These are phyloP conservation scores for Drosophila atripex DNA, from an alignment of 2,888 invertebrate genomes.

Conservation along the genomic window DNA sequence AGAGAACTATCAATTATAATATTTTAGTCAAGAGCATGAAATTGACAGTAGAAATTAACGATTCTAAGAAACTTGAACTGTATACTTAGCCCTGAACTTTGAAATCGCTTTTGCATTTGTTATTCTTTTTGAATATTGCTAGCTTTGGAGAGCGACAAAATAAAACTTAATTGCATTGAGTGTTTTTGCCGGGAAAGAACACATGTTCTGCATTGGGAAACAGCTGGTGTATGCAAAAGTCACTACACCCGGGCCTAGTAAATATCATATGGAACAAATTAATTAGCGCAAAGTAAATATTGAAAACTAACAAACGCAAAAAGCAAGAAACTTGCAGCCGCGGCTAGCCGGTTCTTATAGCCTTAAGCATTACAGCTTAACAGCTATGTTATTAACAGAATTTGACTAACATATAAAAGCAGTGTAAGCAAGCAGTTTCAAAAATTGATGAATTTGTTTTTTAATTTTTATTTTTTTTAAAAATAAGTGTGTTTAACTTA, in stretches of 20 bases:
- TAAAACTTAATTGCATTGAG: constrained; percentile 33
- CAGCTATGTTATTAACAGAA: constrained; percentile 4
- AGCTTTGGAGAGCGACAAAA: constrained; percentile 9
- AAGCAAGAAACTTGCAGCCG: constrained; percentile 11
- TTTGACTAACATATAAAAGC: constrained; percentile 5
- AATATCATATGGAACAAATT: constrained; percentile 11
- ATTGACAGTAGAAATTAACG: not conserved
- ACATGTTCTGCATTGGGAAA: constrained; percentile 15
- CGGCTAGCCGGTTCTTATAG: constrained; percentile 4
- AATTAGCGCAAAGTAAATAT: constrained; percentile 28
- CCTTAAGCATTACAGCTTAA: constrained; percentile 19
- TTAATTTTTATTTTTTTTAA: not conserved
- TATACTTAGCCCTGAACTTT: constrained; percentile 8
- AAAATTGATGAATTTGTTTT: not conserved
- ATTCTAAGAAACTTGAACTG: constrained; percentile 15
- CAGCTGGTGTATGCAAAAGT: constrained; percentile 23
- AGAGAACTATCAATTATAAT: not conserved
- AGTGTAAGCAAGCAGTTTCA: constrained; percentile 6
- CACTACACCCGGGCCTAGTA: constrained; percentile 1
- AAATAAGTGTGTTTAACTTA: not conserved
- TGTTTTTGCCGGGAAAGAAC: constrained; percentile 7
- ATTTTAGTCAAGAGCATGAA: not conserved
- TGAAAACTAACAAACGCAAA: constrained; percentile 19
- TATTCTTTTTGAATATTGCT: constrained; percentile 16
- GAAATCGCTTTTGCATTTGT: constrained; percentile 1